Conservation (phyloP, 1,140 invertebrate species). For the Drosophila tristis region DNA sequence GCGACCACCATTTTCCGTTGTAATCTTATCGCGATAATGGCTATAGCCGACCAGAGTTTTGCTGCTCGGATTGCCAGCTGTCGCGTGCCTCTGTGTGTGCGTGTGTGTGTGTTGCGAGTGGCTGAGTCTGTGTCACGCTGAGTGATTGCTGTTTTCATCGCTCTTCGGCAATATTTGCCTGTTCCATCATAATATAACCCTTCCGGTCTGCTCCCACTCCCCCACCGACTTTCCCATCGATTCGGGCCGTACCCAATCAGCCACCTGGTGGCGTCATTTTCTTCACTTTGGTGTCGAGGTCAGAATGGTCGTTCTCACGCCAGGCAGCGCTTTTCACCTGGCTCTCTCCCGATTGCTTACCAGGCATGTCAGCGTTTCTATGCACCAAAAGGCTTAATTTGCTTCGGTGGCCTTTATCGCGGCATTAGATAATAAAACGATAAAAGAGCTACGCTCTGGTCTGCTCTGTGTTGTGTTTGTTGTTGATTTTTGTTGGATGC, state of each 20-base stretch:
- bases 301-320: constrained; percentile 24
- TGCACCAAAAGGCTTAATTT: constrained; percentile 22
- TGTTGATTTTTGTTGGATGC: constrained; percentile 7
- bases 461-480: constrained; percentile 21
- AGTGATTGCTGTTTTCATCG: constrained; percentile 52
- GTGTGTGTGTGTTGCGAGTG: constrained; percentile 3
- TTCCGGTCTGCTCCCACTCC: background rate
- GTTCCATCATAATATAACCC: constrained; percentile 12
- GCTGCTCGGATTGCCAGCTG: constrained; percentile 16
- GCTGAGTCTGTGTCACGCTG: constrained; percentile 14
- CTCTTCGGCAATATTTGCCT: constrained; percentile 21
- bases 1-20: constrained; percentile 57
- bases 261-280: constrained; percentile 33
- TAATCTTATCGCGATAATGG: constrained; percentile 58
- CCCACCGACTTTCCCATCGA: constrained; percentile 27
- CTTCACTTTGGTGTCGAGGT: constrained; percentile 45
- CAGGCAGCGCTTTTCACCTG: constrained; percentile 12
- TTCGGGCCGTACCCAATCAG: constrained; percentile 1
- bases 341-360: constrained; percentile 46
- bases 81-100: constrained; percentile 9
- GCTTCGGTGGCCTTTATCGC: constrained; percentile 56
- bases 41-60: constrained; percentile 35
- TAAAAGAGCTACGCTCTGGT: constrained; percentile 46
- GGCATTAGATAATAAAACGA: constrained; percentile 67
- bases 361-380: constrained; percentile 51